These are phyloP conservation scores for Xestia ashworthii DNA, from an alignment of 2,888 invertebrate genomes.

Conservation along the genomic window DNA sequence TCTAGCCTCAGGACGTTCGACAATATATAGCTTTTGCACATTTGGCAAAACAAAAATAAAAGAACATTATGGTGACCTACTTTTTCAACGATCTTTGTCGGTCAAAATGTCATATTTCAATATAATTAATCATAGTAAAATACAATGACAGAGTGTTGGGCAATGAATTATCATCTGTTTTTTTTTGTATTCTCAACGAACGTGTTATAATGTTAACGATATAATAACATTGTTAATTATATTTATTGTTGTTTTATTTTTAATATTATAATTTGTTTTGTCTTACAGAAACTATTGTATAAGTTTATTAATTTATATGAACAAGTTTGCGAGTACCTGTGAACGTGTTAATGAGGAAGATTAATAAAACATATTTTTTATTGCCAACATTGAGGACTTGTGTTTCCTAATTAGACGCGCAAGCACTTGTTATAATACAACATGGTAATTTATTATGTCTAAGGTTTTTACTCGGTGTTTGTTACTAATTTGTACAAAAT, in stretches of 20 bases:
- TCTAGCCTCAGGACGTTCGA: background rate
- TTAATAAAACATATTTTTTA: conserved; percentile 61
- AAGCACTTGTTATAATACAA: conserved; percentile 11
- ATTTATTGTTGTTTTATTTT: conserved; percentile 19
- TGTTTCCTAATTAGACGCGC: conserved; percentile 47
- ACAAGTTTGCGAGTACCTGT: conserved; percentile 9
- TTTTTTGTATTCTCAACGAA: background rate
- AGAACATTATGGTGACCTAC: background rate
- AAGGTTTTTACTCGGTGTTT: background rate
- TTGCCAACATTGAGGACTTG: conserved; percentile 31
- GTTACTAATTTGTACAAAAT: background rate
- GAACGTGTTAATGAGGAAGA: conserved; percentile 49
- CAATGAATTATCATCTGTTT: background rate
- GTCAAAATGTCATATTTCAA: background rate
- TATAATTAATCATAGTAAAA: background rate
- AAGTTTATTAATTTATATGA: conserved; percentile 30
- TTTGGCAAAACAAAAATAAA: background rate
- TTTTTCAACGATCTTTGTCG: background rate
- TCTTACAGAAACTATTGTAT: conserved; percentile 35
- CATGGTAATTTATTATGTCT: background rate
- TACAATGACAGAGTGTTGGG: background rate
- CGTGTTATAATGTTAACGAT: conserved; percentile 28
- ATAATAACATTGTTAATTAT: conserved; percentile 25
- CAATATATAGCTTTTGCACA: background rate
- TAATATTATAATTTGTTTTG: conserved; percentile 19